Evolutionary conservation across 2,888 invertebrate species (phyloP), one percentile per base, ranked within the genome.

Genomic region (Chymomyza procnemis): DNA sequence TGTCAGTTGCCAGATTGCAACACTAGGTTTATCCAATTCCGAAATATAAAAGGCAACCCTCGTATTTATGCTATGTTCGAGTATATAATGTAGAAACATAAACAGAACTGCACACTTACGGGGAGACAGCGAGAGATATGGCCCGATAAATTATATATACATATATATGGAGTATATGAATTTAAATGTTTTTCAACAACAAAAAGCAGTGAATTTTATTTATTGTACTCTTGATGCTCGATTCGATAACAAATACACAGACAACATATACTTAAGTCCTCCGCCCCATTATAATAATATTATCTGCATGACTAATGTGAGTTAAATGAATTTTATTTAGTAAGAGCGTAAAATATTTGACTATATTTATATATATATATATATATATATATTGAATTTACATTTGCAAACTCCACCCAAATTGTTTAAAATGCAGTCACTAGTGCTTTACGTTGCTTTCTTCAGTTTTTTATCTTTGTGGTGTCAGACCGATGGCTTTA

Each of bases 141-240:
- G 54, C 63, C 61, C 71, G 57, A 76, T 76, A 75, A 70, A 67
- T 74, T 76, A 71, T 75, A 70, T 76, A 71, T 75, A 70, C 66
- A 71, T 76, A 71, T 26, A 26, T 26, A 26, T 73, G 34, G 9
- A 12, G 5, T 12, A 12, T 41, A 76, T 69, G 64, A 69, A 79
- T 78, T 74, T 79, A 79, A 79, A 79, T 79, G 73, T 79, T 79
- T 79, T 78, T 71, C 73, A 73, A 61, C 75, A 76, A 76, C 73
- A 76, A 72, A 69, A 69, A 69, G 63, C 67, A 65, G 54, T 16
- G 66, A 65, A 70, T 73, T 67, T 71, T 76, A 76, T 73, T 74
- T 71, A 73, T 77, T 62, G 57, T 34, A 14, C 52, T 21, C 58
- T 57, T 64, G 34, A 64, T 50, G 50, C 30, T n/a, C n/a, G n/a